phyloP scores from a whole-genome alignment of 2,888 invertebrate species.

The Apodemia zela region DNA sequence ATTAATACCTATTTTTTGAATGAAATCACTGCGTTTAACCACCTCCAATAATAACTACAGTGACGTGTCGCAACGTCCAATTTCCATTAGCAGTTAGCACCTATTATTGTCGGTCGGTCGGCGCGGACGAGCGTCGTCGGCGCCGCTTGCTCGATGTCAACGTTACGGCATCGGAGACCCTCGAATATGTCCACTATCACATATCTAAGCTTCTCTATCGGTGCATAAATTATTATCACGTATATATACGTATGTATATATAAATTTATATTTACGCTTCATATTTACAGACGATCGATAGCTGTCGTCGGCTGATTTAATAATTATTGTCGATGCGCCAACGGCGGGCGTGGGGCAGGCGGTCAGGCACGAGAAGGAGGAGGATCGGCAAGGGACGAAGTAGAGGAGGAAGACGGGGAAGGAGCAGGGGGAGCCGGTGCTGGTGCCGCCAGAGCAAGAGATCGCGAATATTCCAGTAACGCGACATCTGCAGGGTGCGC shows the following conservation, averaged over 20 bases:
- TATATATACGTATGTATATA: slow-evolving; percentile 75
- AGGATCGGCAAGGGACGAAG: slow-evolving; percentile 81
- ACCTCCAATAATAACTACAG: slow-evolving; percentile 65
- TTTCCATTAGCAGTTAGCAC: slow-evolving; percentile 63
- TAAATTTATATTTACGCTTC: slow-evolving; percentile 61
- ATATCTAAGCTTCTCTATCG: slow-evolving; percentile 77
- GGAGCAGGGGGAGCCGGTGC: slow-evolving; percentile 73
- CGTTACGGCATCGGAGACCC: slow-evolving; percentile 40
- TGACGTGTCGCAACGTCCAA: slow-evolving; percentile 72
- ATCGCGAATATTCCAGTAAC: slow-evolving; percentile 87
- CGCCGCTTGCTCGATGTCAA: slow-evolving; percentile 39
- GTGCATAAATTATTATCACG: slow-evolving; percentile 76
- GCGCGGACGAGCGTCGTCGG: slow-evolving; percentile 49
- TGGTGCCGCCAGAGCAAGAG: slow-evolving; percentile 60
- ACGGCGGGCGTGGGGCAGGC: slow-evolving; percentile 76
- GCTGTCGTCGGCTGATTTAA: slow-evolving; percentile 47
- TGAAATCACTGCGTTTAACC: slow-evolving; percentile 65
- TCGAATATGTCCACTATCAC: slow-evolving; percentile 70
- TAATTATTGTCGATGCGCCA: slow-evolving; percentile 76
- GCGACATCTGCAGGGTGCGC: slow-evolving; percentile 81
- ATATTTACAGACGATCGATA: slow-evolving; percentile 64
- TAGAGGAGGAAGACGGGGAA: slow-evolving; percentile 82
- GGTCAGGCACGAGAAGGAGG: slow-evolving; percentile 80
- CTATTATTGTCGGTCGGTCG: slow-evolving; percentile 79
- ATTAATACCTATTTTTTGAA: slow-evolving; percentile 68